Conservation (phyloP, 2,797 vertebrate species). For the Phoeniculus purpureus region DNA sequence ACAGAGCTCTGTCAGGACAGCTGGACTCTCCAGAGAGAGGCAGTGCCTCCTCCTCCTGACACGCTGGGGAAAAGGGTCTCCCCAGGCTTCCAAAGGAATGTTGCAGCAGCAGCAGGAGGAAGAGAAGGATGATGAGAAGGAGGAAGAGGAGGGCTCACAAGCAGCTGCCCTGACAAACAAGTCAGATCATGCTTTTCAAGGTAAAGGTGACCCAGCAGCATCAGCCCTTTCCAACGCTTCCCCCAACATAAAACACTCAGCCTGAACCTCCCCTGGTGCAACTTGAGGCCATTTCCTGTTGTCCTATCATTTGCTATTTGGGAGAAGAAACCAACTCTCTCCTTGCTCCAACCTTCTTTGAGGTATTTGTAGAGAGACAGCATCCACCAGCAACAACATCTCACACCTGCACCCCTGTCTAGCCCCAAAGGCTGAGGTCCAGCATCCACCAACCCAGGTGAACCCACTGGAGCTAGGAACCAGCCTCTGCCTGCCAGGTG, state of each 20-base stretch:
- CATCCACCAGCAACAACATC: not conserved
- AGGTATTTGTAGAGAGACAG: not conserved
- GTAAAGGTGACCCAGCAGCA: not conserved
- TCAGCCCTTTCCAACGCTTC: not conserved
- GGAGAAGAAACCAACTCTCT: no score
- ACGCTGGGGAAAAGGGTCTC: rapidly evolving
- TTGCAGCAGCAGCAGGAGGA: not conserved
- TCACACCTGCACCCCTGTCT: not conserved
- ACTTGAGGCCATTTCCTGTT: no score
- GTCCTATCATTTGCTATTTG: no score
- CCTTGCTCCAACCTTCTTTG: no score
- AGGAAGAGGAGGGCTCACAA: not conserved
- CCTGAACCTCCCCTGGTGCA: no score
- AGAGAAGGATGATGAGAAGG: not conserved
- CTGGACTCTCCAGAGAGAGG: not conserved
- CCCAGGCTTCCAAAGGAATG: not conserved
- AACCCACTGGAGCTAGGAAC: not conserved
- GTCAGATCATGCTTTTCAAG: not conserved
- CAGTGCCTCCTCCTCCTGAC: not conserved
- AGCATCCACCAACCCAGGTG: not conserved
- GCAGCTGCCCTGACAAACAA: rapidly evolving
- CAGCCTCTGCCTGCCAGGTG: not conserved
- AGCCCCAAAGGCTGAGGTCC: not conserved
- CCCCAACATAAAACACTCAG: not conserved
- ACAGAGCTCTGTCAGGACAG: not conserved